Base-by-base conservation (phyloP, 2,113 vertebrate species). In the Corythoichthys intestinalis region DNA sequence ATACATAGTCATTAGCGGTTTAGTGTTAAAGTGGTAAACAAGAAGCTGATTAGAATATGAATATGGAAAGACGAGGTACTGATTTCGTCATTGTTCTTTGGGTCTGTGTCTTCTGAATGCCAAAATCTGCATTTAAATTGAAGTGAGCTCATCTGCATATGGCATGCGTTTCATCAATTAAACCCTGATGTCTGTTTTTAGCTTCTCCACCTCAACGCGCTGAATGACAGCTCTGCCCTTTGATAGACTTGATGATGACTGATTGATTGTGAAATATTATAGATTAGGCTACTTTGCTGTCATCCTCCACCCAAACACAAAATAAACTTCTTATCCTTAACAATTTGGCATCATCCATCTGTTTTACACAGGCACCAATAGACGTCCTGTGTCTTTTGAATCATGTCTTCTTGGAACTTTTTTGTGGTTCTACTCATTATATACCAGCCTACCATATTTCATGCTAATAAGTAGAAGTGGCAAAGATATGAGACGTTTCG, bases 121-220 rank as follows among this genome's bases (percentile, higher is more conserved):
- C 85, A 86, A 76, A 92, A 91, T 92, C 91, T 91, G 87, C 90
- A 92, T 91, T 89, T 90, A 90, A 90, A 90, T 91, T 81, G 81
- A 78, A 89, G 77, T 67, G 58, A 77, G 73, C 83, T 86, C 81
- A 91, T 91, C 79, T 89, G 81, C 86, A 88, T 90, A 86, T 85
- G 85, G 86, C 65, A 34, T 47, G 61, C 85, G 83, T 86, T 89
- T 87, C 82, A 89, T 87, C 78, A 86, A 77, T 88, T 86, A 83
- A 81, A 85, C 49, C 77, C 67, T 48, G 62, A 56, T 83, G 71
- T 73, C n/a, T 70, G 67, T 54, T 60, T 64, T 54, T 44, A 6
- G 9, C 11, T 10, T 54, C 53, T 52, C 34, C 38, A n/a, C 68
- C 48, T 48, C 65, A 41, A 74, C 52, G 65, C 80, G 69, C 82